A percentile compares a stretch with the other conserved stretches of the same genome.
These are phyloP conservation scores for Cygnus atratus DNA, from an alignment of 2,113 vertebrate species.

Conservation along the genomic window DNA sequence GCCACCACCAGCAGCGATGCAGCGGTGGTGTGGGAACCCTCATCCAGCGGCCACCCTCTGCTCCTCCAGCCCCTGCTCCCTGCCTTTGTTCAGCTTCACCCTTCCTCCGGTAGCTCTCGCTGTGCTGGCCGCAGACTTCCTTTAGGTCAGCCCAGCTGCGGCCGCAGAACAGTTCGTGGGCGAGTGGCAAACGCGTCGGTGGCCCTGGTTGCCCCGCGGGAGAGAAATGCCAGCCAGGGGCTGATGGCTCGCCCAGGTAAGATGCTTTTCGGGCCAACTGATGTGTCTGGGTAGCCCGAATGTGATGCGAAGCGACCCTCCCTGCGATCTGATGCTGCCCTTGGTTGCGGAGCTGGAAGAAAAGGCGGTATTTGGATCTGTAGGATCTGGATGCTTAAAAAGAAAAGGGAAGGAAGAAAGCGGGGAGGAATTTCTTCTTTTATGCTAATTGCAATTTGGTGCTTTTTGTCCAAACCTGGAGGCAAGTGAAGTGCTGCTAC, in stretches of 20 bases:
- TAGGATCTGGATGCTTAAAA: not conserved
- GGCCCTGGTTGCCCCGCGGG: not conserved
- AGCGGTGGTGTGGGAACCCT: rapidly evolving
- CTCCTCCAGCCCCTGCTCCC: not conserved
- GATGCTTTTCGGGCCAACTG: not conserved
- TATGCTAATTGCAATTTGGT: not conserved
- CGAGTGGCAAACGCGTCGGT: not conserved
- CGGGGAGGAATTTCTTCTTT: not conserved
- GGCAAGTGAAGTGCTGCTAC: rapidly evolving
- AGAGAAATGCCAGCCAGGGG: not conserved
- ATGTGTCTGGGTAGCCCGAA: not conserved
- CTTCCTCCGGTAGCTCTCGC: slow-evolving; percentile 36
- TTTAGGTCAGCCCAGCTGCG: not conserved
- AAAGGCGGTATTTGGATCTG: not conserved
- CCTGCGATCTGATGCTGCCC: not conserved
- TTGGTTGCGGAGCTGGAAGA: not conserved
- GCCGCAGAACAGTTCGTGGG: not conserved
- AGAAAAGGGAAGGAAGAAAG: rapidly evolving
- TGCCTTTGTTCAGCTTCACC: not conserved
- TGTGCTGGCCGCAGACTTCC: not conserved
- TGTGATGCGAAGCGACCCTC: not conserved
- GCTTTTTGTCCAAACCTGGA: not conserved
- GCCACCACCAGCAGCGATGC: rapidly evolving
- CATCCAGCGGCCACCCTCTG: rapidly evolving
- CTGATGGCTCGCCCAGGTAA: slow-evolving; percentile 14